Conservation (phyloP, 2,888 invertebrate species). For the Rhodophaea formosa region DNA sequence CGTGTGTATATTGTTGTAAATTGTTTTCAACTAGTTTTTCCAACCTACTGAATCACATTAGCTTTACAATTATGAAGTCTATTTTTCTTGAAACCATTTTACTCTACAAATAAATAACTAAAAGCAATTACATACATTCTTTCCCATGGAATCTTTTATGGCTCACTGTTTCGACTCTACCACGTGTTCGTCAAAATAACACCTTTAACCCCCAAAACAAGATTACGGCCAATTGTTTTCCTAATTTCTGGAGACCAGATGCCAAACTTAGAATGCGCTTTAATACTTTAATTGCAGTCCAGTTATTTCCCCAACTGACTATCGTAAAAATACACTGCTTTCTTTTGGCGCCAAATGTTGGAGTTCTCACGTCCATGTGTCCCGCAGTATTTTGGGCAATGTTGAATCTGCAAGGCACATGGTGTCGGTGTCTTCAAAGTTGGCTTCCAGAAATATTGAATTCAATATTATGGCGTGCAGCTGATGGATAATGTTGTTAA, state of each 20-base stretch:
- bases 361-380: constrained; percentile 74
- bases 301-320: constrained; percentile 21
- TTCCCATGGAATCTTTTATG: constrained; percentile 1
- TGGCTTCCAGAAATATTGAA: constrained; percentile 60
- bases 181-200: constrained; percentile 4
- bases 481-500: constrained; percentile 18
- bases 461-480: constrained; percentile 24
- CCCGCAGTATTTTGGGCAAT: constrained; percentile 70
- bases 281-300: constrained; percentile 22
- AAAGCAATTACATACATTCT: not conserved
- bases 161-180: not conserved
- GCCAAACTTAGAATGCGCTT: constrained; percentile 26
- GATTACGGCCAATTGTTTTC: constrained; percentile 23
- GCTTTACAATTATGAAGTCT: too few relatives aligned
- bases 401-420: constrained; percentile 73
- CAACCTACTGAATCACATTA: too few relatives aligned
- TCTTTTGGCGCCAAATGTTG: constrained; percentile 58
- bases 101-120: not conserved
- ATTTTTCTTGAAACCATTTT: too few relatives aligned
- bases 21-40: too few relatives aligned
- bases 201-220: not conserved
- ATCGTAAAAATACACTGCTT: constrained; percentile 53
- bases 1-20: too few relatives aligned
- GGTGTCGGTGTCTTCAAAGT: constrained; percentile 60
- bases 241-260: constrained; percentile 37